phyloP scores from a whole-genome alignment of 2,888 invertebrate species.

The Heliconius sara region DNA sequence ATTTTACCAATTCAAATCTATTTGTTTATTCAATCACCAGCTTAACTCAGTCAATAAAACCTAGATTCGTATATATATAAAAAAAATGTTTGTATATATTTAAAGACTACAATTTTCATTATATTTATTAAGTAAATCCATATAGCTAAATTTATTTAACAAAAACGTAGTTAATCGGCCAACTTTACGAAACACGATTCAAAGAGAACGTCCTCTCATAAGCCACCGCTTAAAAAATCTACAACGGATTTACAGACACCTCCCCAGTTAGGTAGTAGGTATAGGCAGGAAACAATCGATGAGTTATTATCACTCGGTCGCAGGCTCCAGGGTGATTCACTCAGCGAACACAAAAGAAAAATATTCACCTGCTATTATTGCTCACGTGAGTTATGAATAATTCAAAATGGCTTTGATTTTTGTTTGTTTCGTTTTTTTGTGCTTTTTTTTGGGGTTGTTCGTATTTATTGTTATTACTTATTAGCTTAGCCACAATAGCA shows the following conservation, averaged over 20 bases:
- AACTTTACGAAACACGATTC: constrained; percentile 15
- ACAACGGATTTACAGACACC: constrained; percentile 44
- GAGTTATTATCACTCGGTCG: constrained; percentile 78
- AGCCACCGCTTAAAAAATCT: constrained; percentile 45
- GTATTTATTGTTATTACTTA: neutral
- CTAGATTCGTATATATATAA: too few species aligned
- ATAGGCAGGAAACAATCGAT: constrained; percentile 76
- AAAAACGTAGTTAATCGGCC: constrained; percentile 1
- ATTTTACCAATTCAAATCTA: neutral
- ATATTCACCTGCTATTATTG: constrained; percentile 77
- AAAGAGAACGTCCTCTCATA: constrained; percentile 38
- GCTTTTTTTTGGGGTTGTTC: constrained; percentile 1
- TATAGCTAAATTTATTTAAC: neutral
- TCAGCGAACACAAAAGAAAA: constrained; percentile 65
- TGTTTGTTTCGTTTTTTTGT: constrained; percentile 24
- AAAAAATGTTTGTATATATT: neutral
- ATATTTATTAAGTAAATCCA: neutral
- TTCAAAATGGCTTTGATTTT: constrained; percentile 61
- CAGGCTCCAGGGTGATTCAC: constrained; percentile 68
- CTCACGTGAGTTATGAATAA: constrained; percentile 70
- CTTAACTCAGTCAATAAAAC: neutral
- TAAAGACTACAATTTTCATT: neutral
- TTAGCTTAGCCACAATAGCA: neutral
- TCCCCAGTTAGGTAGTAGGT: constrained; percentile 52
- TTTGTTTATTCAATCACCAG: too few species aligned